Base-by-base conservation (phyloP, 2,888 invertebrate species). In the Sclerodermus sp. region DNA sequence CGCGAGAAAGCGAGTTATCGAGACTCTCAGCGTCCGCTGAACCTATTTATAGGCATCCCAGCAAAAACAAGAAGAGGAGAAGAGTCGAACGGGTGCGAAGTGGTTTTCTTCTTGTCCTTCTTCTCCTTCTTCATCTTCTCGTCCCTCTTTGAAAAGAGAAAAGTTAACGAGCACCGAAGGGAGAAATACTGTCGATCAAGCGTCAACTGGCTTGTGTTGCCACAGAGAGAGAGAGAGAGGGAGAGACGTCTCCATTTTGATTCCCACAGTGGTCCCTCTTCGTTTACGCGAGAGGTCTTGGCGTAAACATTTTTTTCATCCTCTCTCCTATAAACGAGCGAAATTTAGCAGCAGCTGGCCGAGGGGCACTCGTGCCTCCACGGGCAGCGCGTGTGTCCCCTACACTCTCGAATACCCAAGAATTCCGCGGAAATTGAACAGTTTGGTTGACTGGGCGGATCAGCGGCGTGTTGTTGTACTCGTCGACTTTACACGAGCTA, bases 31-130 rank as follows among this genome's bases (percentile, higher is more conserved):
- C 51, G 48, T 53, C 34, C 53, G 45, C 10, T 47, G 51, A 52
- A 47, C 51, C 71, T 70, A 70, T 70, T 70, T 70, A 70, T 70
- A 70, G 62, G 51, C 57, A 57, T n/a, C n/a, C n/a, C n/a, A n/a
- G n/a, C n/a, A 56, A 43, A 56, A 55, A 55, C 62, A 64, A 64
- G 68, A 68, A 69, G 68, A 69, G 71, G 56, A 66, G 67, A 62
- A 66, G 23, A 23, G 23, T 23, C 4, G 4, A 23, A 8, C 23
- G 23, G 8, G 23, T 23, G 4, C 8, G 4, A 8, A 23, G 23
- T 23, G 23, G n/a, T n/a, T n/a, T n/a, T n/a, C n/a, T n/a, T n/a
- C n/a, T n/a, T n/a, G n/a, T n/a, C 23, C 23, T 23, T 8, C 23
- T 23, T 23, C 23, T 23, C 23, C 23, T 5, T 23, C 3, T 8